Evolutionary conservation across 2,888 invertebrate species (phyloP), one percentile per base, ranked within the genome.

Genomic region (Tyria jacobaeae): DNA sequence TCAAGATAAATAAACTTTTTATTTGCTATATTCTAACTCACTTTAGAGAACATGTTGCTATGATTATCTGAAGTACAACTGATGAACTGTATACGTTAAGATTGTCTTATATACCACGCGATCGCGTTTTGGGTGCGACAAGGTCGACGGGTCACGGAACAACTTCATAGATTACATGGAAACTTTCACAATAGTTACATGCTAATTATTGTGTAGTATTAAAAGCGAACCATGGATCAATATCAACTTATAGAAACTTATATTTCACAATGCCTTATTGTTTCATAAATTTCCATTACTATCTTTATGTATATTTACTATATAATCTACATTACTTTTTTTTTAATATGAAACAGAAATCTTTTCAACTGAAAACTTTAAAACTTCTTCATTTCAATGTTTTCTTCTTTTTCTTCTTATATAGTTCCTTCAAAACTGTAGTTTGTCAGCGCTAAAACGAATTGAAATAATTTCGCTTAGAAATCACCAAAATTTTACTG

Each of bases 41-140:
- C 91, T 89, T 90, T 89, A 63, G 85, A 84, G 86, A 88, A 90
- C 91, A 92, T 90, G 68, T 87, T 89, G 82, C 70, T 82, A 70
- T 80, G 77, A 76, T 74, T 79, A 71, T 76, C 64, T 75, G 62
- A 73, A 62, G 71, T 71, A 75, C 83, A 81, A 91, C 88, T 91
- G 89, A 89, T 88, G 81, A 78, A 82, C 70, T 78, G 55, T 75
- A 75, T 73, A 66, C 77, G 73, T 73, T 71, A 77, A 76, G 66
- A 68, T 76, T 70, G 63, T 75, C 83, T 89, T 91, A 80, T 91
- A 91, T 91, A 90, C 77, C 67, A 80, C 76, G 75, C 68, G 56
- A 31, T 73, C 77, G 80, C 70, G 76, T 82, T 87, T 89, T 81
- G 85, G 86, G 85, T 73, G 85, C 71, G 83, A 82, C 89, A 86